A percentile compares a stretch with the other conserved stretches of the same genome.
phyloP scores from a whole-genome alignment of 2,888 invertebrate genomes.

The Cabera pusaria region DNA sequence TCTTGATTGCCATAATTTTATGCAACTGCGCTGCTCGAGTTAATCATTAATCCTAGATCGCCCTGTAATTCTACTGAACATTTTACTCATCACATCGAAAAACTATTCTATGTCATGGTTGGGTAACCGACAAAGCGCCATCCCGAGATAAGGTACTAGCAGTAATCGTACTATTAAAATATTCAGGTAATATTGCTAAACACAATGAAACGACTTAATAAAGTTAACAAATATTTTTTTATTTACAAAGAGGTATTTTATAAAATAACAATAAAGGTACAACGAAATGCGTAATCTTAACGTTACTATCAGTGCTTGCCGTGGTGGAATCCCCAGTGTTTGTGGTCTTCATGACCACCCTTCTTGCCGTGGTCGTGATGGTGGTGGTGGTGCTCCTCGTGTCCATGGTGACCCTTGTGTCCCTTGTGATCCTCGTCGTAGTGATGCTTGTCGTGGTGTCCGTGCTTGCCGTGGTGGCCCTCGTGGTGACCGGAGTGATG shows the following conservation, averaged over 20 bases:
- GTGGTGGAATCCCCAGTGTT: conserved; percentile 88
- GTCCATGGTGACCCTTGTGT: conserved; percentile 90
- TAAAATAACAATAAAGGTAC: conserved; percentile 53
- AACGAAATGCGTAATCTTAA: conserved; percentile 50
- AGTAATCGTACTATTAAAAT: no score
- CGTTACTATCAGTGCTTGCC: conserved; percentile 74
- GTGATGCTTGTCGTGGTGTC: conserved; percentile 92
- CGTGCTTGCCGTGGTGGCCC: conserved; percentile 90
- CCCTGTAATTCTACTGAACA: no score
- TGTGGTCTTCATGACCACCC: conserved; percentile 88
- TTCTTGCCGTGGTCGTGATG: conserved; percentile 91
- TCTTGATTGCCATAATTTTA: no score
- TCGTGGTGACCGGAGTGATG: conserved; percentile 90
- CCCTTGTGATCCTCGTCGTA: conserved; percentile 92
- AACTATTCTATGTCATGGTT: no score
- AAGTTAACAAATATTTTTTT: conserved; percentile 40
- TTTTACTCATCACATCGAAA: no score
- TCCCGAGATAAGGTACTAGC: no score
- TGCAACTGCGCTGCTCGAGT: no score
- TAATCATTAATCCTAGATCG: no score
- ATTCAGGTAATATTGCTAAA: no score
- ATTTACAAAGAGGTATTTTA: conserved; percentile 67
- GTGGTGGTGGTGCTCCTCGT: conserved; percentile 89
- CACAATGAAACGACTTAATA: conserved; percentile 9
- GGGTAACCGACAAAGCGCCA: no score